phyloP scores from a whole-genome alignment of 1,140 invertebrate genomes.

The Lepeophtheirus salmonis region DNA sequence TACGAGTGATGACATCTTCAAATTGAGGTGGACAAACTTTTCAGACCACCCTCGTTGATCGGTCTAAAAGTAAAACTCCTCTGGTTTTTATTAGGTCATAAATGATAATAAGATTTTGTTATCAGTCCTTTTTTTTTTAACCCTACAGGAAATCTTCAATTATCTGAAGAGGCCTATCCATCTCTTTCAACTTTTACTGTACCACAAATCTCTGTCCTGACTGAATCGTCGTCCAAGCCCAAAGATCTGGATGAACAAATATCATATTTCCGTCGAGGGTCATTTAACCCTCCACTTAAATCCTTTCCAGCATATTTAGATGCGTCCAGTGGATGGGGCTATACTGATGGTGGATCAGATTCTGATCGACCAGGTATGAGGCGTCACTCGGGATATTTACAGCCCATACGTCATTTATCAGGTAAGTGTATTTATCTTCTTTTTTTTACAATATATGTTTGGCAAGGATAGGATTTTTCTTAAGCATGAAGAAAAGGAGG shows the following conservation, averaged over 20 bases:
- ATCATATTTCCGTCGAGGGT: background rate
- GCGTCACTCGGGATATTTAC: constrained; percentile 6
- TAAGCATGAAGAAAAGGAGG: too few relatives aligned
- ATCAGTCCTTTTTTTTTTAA: too few relatives aligned
- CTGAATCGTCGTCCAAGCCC: background rate
- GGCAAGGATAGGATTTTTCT: too few relatives aligned
- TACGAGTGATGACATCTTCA: too few relatives aligned
- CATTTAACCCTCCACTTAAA: background rate
- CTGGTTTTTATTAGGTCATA: too few relatives aligned
- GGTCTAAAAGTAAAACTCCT: too few relatives aligned
- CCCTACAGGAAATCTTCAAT: too few relatives aligned
- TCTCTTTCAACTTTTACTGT: background rate
- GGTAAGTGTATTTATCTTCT: background rate
- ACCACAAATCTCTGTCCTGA: background rate
- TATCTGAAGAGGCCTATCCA: too few relatives aligned
- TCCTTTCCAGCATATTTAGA: background rate
- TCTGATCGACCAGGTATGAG: constrained; percentile 1
- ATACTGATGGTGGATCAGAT: background rate
- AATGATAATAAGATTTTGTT: too few relatives aligned
- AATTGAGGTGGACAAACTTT: too few relatives aligned
- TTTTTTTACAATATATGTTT: too few relatives aligned
- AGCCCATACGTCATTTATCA: constrained; percentile 15
- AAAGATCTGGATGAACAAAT: background rate
- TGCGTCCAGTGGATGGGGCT: background rate
- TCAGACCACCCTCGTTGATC: too few relatives aligned